Percentiles rank a stretch among this genome's conserved stretches.
Conservation (phyloP, 1,140 invertebrate genomes). For the Philotrypesis tridentata region DNA sequence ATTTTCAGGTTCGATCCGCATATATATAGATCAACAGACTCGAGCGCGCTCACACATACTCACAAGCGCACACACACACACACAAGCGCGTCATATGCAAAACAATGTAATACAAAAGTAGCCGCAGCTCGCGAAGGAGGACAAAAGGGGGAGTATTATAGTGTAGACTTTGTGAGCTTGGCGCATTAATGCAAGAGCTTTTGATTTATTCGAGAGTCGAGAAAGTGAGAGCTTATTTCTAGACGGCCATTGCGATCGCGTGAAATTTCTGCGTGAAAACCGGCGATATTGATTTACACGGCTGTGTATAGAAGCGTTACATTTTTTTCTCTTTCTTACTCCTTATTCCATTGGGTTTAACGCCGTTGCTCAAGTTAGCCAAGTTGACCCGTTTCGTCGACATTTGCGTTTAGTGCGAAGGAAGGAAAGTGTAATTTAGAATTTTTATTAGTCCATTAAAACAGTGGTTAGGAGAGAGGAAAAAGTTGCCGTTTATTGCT, state of each 20-base stretch:
- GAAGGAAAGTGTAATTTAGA: slow-evolving; percentile 13
- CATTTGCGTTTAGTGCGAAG: neutral
- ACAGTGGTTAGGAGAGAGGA: neutral
- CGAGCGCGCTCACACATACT: too few relatives aligned
- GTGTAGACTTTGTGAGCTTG: neutral
- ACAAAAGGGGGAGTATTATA: neutral
- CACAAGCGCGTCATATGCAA: slow-evolving; percentile 35
- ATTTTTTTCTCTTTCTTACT: too few relatives aligned
- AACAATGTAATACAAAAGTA: slow-evolving; percentile 36
- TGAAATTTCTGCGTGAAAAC: neutral
- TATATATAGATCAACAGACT: too few relatives aligned
- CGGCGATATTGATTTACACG: too few relatives aligned
- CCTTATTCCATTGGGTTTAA: neutral
- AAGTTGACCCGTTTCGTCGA: neutral
- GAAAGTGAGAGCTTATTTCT: neutral
- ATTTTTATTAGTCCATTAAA: slow-evolving; percentile 20
- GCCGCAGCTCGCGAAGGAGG: neutral
- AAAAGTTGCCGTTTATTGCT: neutral
- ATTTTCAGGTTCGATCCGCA: slow-evolving; percentile 40
- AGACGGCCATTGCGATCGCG: too few relatives aligned
- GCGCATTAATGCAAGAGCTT: neutral
- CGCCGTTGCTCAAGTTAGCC: neutral
- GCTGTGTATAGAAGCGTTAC: too few relatives aligned
- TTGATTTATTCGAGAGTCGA: slow-evolving; percentile 28
- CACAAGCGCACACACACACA: too few relatives aligned